phyloP scores from a whole-genome alignment of 2,888 invertebrate genomes.

The Scrobipalpa atriplicella region DNA sequence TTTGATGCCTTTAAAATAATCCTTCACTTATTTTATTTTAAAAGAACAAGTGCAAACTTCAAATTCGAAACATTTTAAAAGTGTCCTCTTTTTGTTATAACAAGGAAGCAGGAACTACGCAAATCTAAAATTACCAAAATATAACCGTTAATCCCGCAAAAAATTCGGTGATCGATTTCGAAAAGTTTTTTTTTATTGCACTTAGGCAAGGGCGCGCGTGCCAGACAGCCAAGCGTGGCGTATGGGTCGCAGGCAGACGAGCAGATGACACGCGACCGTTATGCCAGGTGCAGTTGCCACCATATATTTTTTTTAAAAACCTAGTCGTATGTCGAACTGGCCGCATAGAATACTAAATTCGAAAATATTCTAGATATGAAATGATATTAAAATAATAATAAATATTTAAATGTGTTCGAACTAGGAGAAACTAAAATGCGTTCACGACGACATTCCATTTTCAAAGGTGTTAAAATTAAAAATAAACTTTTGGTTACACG shows the following conservation, averaged over 20 bases:
- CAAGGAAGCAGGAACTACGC: slow-evolving; percentile 13
- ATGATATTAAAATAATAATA: not conserved
- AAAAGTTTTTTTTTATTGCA: slow-evolving; percentile 40
- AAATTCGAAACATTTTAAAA: no score
- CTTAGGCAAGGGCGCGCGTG: slow-evolving; percentile 60
- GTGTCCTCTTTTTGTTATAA: not conserved
- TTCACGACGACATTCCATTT: slow-evolving; percentile 23
- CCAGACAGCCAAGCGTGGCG: slow-evolving; percentile 74
- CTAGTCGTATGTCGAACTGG: not conserved
- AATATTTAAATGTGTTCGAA: not conserved
- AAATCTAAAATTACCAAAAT: slow-evolving; percentile 20
- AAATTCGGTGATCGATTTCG: slow-evolving; percentile 41
- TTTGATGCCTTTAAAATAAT: no score
- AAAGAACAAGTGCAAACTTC: not conserved
- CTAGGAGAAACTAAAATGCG: not conserved
- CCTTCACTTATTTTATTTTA: no score
- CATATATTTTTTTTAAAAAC: slow-evolving; percentile 5
- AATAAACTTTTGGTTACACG: slow-evolving; percentile 20
- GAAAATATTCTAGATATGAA: not conserved
- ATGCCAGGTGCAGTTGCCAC: slow-evolving; percentile 71
- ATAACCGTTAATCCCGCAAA: slow-evolving; percentile 43
- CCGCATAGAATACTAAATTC: slow-evolving; percentile 8
- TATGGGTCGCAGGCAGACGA: slow-evolving; percentile 60
- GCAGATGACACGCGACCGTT: slow-evolving; percentile 82
- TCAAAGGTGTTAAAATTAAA: slow-evolving; percentile 29